These are phyloP conservation scores for Drosophila prostipennis DNA, from an alignment of 2,888 invertebrate genomes.

Conservation along the genomic window DNA sequence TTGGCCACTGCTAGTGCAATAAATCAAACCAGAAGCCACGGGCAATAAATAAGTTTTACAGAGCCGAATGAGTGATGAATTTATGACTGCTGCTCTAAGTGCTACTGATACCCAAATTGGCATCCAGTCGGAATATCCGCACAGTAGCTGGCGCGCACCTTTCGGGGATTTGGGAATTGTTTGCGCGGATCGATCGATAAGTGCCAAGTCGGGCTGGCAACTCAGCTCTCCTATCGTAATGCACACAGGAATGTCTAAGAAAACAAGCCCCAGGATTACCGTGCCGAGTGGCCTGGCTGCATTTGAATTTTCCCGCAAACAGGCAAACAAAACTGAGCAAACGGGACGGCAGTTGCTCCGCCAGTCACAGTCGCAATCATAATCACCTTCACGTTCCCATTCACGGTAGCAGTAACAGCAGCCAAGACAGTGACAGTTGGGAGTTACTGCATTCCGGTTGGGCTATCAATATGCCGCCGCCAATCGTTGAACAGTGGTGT, in stretches of 20 bases:
- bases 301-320: constrained; percentile 69
- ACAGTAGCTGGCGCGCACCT: constrained; percentile 58
- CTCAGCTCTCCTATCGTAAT: constrained; percentile 56
- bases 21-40: constrained; percentile 62
- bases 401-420: constrained; percentile 28
- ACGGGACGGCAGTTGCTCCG: constrained; percentile 55
- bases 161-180: constrained; percentile 36
- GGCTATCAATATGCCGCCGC: constrained; percentile 33
- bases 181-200: constrained; percentile 23
- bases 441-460: constrained; percentile 41
- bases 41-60: constrained; percentile 58
- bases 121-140: constrained; percentile 56
- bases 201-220: constrained; percentile 47
- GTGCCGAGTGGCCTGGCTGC: constrained; percentile 60
- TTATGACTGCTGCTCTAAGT: constrained; percentile 62
- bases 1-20: constrained; percentile 47
- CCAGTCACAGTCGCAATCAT: constrained; percentile 20
- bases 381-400: constrained; percentile 10
- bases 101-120: constrained; percentile 52
- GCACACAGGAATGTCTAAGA: constrained; percentile 60
- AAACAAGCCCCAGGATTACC: constrained; percentile 76
- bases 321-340: constrained; percentile 61
- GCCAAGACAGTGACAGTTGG: constrained; percentile 21
- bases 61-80: constrained; percentile 73
- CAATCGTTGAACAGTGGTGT: constrained; percentile 26